phyloP scores from a whole-genome alignment of 2,888 invertebrate genomes.

The Thera britannica region DNA sequence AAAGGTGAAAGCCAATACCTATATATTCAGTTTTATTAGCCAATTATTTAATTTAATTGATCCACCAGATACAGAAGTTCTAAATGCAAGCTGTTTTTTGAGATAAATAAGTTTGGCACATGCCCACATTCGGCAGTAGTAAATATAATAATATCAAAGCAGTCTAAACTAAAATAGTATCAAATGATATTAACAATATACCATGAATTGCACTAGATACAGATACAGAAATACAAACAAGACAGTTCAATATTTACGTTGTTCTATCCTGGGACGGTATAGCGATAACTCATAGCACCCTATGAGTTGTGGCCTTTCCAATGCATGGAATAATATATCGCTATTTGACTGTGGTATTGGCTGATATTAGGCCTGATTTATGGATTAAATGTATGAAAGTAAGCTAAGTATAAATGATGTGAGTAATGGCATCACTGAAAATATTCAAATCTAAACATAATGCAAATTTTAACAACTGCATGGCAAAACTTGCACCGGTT shows the following conservation, averaged over 20 bases:
- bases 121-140: neutral
- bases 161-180: constrained; percentile 1
- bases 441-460: neutral
- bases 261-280: constrained; percentile 35
- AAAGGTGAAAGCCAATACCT: too few relatives aligned
- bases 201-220: constrained; percentile 17
- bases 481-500: too few relatives aligned
- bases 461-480: too few relatives aligned
- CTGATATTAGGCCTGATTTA: constrained; percentile 30
- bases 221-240: constrained; percentile 23
- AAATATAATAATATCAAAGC: neutral
- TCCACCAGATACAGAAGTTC: too few relatives aligned
- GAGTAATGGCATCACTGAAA: constrained; percentile 36
- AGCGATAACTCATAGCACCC: constrained; percentile 39
- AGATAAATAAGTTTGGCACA: neutral
- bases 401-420: constrained; percentile 32
- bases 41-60: too few relatives aligned
- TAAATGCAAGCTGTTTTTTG: too few relatives aligned
- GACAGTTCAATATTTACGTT: constrained; percentile 40
- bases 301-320: constrained; percentile 32
- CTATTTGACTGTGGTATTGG: constrained; percentile 30
- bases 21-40: too few relatives aligned
- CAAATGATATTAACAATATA: constrained; percentile 18
- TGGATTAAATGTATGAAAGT: constrained; percentile 35
- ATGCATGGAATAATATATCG: constrained; percentile 33